Evolutionary conservation across 1,140 invertebrate genomes (phyloP), one percentile per base, ranked within the genome.

Genomic region (Diabrotica virgifera): DNA sequence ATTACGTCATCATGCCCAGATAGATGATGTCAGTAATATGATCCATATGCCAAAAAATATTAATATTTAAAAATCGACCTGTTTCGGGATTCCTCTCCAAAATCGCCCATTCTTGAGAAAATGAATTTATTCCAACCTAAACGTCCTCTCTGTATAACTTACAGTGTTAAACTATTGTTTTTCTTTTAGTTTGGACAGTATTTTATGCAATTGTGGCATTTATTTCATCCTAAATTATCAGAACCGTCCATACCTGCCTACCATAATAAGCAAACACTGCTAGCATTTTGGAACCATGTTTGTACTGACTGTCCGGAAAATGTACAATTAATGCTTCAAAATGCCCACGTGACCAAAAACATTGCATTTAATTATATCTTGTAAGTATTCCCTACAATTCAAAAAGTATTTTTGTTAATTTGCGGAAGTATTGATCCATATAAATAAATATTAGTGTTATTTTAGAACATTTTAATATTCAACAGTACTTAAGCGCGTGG

Each of bases 291-390:
- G 93, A 92, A 96, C 81, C 90, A 94, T 63, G 93, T 93, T 8
- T 93, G 92, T 73, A 85, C 89, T 5, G 94, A 97, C 77, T 97
- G 94, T 80, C 90, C 92, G 0, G 94, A 97, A 80, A 97, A 96
- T 80, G 88, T 96, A 46, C 87, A 93, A 74, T 84, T 92, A 38
- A 94, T 96, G 70, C 85, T 94, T 61, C 86, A 89, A 69, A 94
- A 94, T 81, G 87, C 85, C 67, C 87, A 89, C 76, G 90, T 94
- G 68, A 92, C 84, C 64, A 96, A 94, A 79, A 96, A 97, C 76
- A 95, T 97, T 79, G 94, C 93, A 70, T 97, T 96, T 83, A 97
- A 96, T 81, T 97, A 97, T 78, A 97, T 97, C 78, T 81, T 97
- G 93, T 96, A 84, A 89, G 91, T 86, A 40, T 10, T 38, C 36